Base-by-base conservation (phyloP, 2,888 invertebrate species). In the Drosophila fungiperda region DNA sequence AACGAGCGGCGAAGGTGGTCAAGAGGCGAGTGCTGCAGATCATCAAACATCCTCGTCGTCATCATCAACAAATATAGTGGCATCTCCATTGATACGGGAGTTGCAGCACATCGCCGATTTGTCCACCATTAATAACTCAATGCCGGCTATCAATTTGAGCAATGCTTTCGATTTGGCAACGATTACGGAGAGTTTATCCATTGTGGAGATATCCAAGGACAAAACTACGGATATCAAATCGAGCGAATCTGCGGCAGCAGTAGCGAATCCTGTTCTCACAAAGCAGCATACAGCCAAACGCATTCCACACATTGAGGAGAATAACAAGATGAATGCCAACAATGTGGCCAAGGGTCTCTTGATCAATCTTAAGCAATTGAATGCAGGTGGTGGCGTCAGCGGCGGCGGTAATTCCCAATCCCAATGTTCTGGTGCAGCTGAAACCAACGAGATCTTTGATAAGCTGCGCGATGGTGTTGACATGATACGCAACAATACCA, bases 121-220 rank as follows among this genome's bases (percentile, higher is more conserved):
- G 55, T 96, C 96, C 4, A 94, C 96, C 20, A 96, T 96, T 69
- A 96, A 96, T 87, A 96, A 95, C 91, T 96, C 96, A 23, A 95
- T 95, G 77, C 95, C 95, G 80, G 94, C 95, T 73, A 95, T 95
- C 59, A 95, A 95, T 77, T 94, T 95, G 36, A 91, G 91, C 40
- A 91, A 90, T 49, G 90, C 92, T 61, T 90, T 93, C 94, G 97
- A 97, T 94, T 94, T 97, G 84, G 97, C 97, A 5, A 97, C 97
- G 38, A 97, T 97, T 88, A 97, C 97, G 15, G 97, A 97, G 93
- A 96, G 96, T 74, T 93, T 97, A 54, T 95, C 97, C 1, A 94
- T 97, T 15, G 95, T 95, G 38, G 95, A 95, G 36, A 72, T 88
- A 29, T 76, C 82, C 1, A 84, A 82, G 32, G 75, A 80, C 5